Base-by-base conservation (phyloP, 2,888 invertebrate species). In the Campaea margaritaria region DNA sequence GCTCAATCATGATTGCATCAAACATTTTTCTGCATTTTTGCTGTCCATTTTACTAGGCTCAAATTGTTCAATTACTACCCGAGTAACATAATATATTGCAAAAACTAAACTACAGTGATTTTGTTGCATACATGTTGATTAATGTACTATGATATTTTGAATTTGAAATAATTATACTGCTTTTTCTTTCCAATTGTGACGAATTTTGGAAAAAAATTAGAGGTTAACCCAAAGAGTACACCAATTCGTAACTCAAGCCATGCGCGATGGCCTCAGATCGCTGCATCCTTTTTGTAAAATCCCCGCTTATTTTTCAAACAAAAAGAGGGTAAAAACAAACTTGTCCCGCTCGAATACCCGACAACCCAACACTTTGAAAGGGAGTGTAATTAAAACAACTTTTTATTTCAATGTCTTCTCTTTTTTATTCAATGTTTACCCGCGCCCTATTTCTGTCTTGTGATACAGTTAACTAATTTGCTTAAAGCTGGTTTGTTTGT, bases 381-480 rank as follows among this genome's bases (percentile, higher is more conserved):
- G 63, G 64, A 62, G 67, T 74, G 81, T 86, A 86, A 88, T 88
- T 86, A 87, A 83, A 83, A 75, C 72, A 67, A 72, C 51, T 42
- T 16, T 45, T 50, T 45, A 8, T 9, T 42, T 36, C 27, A 14
- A 27, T 46, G 50, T 41, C 16, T 42, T 13, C 39, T 51, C 16
- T 43, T 16, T 45, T 50, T 45, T 2, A 4, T 28, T 42, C 15
- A n/a, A 36, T 82, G 81, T 81, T 78, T 79, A 77, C 79, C 36
- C 12, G 12, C 10, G 36, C 36, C 36, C 36, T n/a, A n/a, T n/a
- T 36, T 36, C 5, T 9, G 34, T 34, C 9, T 34, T 11, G 9
- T 34, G 34, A 34, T 34, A 11, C 11, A 7, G 11, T 34, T 5
- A 34, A 34, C 34, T 4, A 36, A 12, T 36, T 36, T 36, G 36